Base-by-base conservation (phyloP, 2,888 invertebrate genomes). In the Ametastegia equiseti region DNA sequence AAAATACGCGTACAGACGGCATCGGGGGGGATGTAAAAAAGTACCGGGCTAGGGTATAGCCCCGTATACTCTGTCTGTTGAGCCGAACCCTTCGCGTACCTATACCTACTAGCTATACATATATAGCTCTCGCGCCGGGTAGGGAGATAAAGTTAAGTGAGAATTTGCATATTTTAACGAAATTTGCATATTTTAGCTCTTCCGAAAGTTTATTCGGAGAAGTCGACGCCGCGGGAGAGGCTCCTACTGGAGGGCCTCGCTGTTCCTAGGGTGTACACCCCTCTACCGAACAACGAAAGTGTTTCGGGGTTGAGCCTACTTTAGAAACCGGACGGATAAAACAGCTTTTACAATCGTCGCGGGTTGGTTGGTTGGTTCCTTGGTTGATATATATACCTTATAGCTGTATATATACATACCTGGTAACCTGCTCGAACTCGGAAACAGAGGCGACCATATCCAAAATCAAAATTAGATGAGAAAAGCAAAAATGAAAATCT, bases 131-230 rank as follows among this genome's bases (percentile, higher is more conserved):
- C n/a, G 67, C 39, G 45, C 27, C 36, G 15, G 42, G 75, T 75
- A 75, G 54, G 54, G 78, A 78, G 78, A 78, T 57, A 78, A 45
- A 78, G 78, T 78, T 63, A 63, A 78, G 78, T 63, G 63, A 78
- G 78, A 78, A 78, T 78, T 78, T 60, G 78, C 78, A 78, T 78
- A 78, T 78, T 78, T 78, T 42, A 78, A 30, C 33, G 42, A 27
- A 19, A 78, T 60, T 78, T 60, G 78, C 78, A 78, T 78, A 78
- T 63, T 54, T 75, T 63, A 63, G 63, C 57, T 78, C 78, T 63
- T 63, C 78, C n/a, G 30, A 78, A 78, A 78, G 60, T 78, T 78
- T 78, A 78, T 78, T 78, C 60, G 78, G 36, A 57, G 60, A 36
- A 39, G 78, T 63, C 63, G 36, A 33, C 78, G 78, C 42, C 9